Conservation (phyloP, 2,113 vertebrate species). For the Daboia siamensis region DNA sequence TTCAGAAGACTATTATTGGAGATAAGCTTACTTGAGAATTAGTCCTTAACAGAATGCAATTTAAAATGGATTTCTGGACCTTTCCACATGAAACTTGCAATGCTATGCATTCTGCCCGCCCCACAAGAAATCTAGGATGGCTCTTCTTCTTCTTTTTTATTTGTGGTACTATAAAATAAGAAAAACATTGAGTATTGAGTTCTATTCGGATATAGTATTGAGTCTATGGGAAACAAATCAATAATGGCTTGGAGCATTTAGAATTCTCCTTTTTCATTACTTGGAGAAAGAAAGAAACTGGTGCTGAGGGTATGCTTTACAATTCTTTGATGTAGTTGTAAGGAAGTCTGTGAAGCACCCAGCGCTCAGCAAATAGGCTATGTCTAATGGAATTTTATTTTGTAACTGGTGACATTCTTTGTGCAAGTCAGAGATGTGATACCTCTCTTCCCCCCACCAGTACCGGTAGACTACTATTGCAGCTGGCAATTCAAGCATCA, state of each 20-base stretch:
- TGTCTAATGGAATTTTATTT: neutral
- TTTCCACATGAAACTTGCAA: neutral
- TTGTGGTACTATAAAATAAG: neutral
- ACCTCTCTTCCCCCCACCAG: neutral
- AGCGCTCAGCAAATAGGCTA: neutral
- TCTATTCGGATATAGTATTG: neutral
- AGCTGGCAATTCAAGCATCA: neutral
- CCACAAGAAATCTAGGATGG: neutral
- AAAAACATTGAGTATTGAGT: neutral
- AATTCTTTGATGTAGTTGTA: neutral
- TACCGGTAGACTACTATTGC: neutral
- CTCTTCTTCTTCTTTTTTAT: neutral
- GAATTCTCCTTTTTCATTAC: neutral
- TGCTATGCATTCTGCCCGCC: neutral
- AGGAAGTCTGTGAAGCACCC: neutral
- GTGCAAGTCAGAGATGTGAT: neutral
- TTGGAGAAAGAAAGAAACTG: neutral
- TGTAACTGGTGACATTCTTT: neutral
- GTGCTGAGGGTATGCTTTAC: neutral
- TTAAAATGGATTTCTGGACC: neutral
- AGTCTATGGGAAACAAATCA: neutral
- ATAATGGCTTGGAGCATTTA: neutral
- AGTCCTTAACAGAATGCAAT: neutral
- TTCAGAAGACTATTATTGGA: neutral
- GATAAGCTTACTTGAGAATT: neutral